Percentiles rank a stretch among this genome's conserved stretches.
phyloP scores from a whole-genome alignment of 2,888 invertebrate species.

The Diplazon laetatorius region DNA sequence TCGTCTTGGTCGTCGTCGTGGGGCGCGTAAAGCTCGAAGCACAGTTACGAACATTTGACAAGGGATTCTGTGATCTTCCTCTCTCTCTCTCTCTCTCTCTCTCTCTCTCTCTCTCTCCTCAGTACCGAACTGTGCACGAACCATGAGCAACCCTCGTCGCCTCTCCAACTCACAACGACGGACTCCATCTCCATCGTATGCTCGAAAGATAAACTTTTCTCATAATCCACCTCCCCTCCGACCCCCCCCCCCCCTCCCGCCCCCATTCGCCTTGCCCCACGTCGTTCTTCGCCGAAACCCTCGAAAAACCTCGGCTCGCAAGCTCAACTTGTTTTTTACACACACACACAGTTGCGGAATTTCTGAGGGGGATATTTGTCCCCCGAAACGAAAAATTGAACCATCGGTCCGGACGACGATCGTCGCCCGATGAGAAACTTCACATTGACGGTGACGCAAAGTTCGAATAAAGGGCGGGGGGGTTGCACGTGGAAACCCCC shows the following conservation, averaged over 20 bases:
- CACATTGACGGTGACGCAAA: constrained; percentile 19
- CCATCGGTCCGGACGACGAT: constrained; percentile 30
- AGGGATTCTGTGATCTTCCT: constrained; percentile 34
- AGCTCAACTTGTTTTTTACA: constrained; percentile 13
- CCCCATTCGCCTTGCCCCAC: no score
- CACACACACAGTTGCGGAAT: constrained; percentile 5
- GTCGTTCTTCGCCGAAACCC: constrained; percentile 36
- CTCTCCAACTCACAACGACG: constrained; percentile 25
- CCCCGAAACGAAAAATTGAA: constrained; percentile 42
- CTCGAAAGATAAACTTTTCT: constrained; percentile 60
- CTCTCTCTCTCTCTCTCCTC: no score
- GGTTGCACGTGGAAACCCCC: constrained; percentile 13
- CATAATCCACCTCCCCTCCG: constrained; percentile 62
- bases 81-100: no score
- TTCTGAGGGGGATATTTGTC: no score
- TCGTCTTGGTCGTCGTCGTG: background rate
- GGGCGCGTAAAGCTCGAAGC: constrained; percentile 21
- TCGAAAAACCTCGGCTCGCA: constrained; percentile 8
- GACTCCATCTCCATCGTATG: constrained; percentile 24
- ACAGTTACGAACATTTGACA: constrained; percentile 45
- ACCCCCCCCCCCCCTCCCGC: no score
- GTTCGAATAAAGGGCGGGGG: no score
- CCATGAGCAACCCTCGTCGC: constrained; percentile 19
- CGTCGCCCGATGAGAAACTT: constrained; percentile 28
- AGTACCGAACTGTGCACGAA: no score